These are phyloP conservation scores for Ctenopoma kingsleyae DNA, from an alignment of 2,797 vertebrate genomes.

Conservation along the genomic window DNA sequence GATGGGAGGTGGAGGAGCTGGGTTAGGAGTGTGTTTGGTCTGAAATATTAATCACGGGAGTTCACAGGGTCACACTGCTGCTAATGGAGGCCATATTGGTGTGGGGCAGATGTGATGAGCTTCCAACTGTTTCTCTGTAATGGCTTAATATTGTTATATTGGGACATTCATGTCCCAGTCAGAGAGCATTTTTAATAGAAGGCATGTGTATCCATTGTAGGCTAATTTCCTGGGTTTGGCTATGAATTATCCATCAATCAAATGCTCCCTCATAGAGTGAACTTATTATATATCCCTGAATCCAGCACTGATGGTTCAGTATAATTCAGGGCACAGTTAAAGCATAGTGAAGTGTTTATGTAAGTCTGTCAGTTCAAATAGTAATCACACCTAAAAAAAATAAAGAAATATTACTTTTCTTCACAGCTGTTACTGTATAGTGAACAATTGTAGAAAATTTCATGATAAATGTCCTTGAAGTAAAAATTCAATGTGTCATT, in stretches of 20 bases:
- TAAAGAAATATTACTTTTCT: neutral
- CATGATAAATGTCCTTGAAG: conserved; percentile 8
- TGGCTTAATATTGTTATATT: conserved; percentile 61
- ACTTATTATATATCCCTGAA: conserved; percentile 21
- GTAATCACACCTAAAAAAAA: neutral
- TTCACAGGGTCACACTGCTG: conserved; percentile 65
- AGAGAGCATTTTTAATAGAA: conserved; percentile 52
- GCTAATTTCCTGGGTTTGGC: conserved; percentile 49
- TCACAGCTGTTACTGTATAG: neutral
- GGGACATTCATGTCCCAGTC: conserved; percentile 56
- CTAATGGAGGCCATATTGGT: conserved; percentile 72
- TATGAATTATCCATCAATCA: conserved; percentile 59
- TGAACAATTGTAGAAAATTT: neutral
- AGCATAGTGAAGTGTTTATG: conserved; percentile 4
- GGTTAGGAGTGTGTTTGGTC: conserved; percentile 61
- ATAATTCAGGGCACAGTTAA: conserved; percentile 11
- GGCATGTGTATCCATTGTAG: conserved; percentile 30
- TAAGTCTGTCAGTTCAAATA: conserved; percentile 8
- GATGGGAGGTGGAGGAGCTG: conserved; percentile 42
- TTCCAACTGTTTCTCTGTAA: conserved; percentile 67
- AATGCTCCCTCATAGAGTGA: conserved; percentile 22
- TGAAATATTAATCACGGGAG: conserved; percentile 79
- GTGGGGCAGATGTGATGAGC: conserved; percentile 59
- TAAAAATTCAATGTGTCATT: conserved; percentile 15
- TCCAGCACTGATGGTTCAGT: conserved; percentile 4